Evolutionary conservation across 2,797 vertebrate species (phyloP).

Genomic region (Leptatherina wallacei): DNA sequence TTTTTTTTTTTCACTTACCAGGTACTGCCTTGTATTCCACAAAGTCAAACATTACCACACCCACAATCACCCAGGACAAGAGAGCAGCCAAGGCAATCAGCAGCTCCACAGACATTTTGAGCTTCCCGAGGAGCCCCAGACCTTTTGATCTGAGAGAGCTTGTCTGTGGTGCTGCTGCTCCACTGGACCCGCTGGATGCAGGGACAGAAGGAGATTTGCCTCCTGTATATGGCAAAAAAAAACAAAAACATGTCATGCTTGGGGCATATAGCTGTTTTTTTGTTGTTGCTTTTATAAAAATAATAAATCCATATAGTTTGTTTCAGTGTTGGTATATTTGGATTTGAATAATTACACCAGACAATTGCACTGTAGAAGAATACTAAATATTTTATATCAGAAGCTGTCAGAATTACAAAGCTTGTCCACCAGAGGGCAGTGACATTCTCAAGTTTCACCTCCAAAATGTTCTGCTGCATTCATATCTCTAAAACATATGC

Average conservation of each 20-base stretch:
- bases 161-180: slow-evolving; percentile 26
- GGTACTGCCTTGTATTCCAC: slow-evolving; percentile 92
- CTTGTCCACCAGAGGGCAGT: slow-evolving; percentile 20
- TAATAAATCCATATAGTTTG: too few relatives aligned
- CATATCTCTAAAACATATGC: neutral
- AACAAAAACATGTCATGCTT: neutral
- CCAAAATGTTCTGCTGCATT: neutral
- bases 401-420: neutral
- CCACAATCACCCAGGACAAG: slow-evolving; percentile 92
- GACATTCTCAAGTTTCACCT: neutral
- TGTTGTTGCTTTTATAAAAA: too few relatives aligned
- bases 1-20: slow-evolving; percentile 78
- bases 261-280: neutral
- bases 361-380: neutral
- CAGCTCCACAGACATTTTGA: slow-evolving; percentile 90
- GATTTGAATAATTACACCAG: neutral
- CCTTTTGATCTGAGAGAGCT: slow-evolving; percentile 46
- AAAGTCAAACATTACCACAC: slow-evolving; percentile 95
- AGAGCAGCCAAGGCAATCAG: slow-evolving; percentile 90
- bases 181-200: slow-evolving; percentile 36
- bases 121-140: slow-evolving; percentile 68
- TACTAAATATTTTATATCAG: neutral
- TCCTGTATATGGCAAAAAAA: slow-evolving; percentile 41
- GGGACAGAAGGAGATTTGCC: slow-evolving; percentile 40
- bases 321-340: neutral